phyloP scores from a whole-genome alignment of 1,140 invertebrate species.

The Cephus cinctus region DNA sequence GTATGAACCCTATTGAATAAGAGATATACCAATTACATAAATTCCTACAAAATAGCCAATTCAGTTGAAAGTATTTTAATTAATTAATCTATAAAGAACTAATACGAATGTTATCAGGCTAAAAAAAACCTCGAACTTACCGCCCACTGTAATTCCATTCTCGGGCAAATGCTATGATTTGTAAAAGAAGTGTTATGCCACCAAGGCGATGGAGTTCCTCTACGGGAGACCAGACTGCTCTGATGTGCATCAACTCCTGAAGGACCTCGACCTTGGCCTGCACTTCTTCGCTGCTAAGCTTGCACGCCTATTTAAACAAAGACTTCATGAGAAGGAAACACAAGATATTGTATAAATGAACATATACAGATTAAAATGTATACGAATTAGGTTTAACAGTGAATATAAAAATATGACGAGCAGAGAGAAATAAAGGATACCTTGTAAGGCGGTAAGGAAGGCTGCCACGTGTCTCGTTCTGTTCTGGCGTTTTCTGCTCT shows the following conservation, averaged over 20 bases:
- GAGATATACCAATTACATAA: conserved; percentile 18
- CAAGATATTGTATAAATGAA: background rate
- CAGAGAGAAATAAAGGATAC: conserved; percentile 37
- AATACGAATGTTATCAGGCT: conserved; percentile 13
- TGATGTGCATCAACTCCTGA: conserved; percentile 73
- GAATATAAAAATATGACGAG: background rate
- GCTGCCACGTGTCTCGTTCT: conserved; percentile 46
- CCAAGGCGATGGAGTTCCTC: conserved; percentile 83
- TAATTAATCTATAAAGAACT: too few species aligned
- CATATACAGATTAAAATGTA: background rate
- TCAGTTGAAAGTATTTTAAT: too few species aligned
- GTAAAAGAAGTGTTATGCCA: conserved; percentile 78
- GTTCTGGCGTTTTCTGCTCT: conserved; percentile 58
- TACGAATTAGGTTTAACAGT: background rate
- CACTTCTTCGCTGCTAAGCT: conserved; percentile 72
- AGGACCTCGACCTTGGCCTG: conserved; percentile 81
- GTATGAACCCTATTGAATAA: conserved; percentile 38
- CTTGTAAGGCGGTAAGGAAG: conserved; percentile 64
- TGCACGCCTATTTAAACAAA: conserved; percentile 68
- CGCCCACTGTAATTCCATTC: conserved; percentile 90
- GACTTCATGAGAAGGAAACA: conserved; percentile 8
- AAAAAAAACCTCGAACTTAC: conserved; percentile 47
- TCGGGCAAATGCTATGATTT: conserved; percentile 85
- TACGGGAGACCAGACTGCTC: conserved; percentile 81
- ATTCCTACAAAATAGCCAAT: conserved; percentile 7